These are phyloP conservation scores for Sminthurides aquaticus DNA, from an alignment of 2,888 invertebrate species.

Conservation along the genomic window DNA sequence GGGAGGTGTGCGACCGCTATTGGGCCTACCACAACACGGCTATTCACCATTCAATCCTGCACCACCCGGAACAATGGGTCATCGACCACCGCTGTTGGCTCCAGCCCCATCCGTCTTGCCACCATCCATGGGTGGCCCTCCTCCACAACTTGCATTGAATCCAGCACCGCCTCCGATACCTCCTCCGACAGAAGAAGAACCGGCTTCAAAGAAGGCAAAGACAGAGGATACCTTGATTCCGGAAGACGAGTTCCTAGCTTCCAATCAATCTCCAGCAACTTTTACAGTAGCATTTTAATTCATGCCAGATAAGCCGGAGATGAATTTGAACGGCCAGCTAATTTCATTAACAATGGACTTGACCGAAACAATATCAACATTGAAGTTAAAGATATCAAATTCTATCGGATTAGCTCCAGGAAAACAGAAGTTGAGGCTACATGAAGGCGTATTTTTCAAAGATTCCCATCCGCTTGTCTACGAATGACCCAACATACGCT, in stretches of 20 bases:
- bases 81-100: constrained; percentile 53
- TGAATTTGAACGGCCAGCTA: constrained; percentile 87
- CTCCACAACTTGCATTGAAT: constrained; percentile 45
- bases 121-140: constrained; percentile 48
- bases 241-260: constrained; percentile 69
- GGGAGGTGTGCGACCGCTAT: constrained; percentile 31
- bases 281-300: constrained; percentile 76
- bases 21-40: constrained; percentile 35
- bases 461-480: constrained; percentile 89
- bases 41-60: constrained; percentile 35
- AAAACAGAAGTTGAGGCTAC: constrained; percentile 92
- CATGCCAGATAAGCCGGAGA: constrained; percentile 82
- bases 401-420: constrained; percentile 88
- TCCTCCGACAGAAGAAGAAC: constrained; percentile 67
- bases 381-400: constrained; percentile 81
- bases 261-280: constrained; percentile 67
- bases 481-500: constrained; percentile 71
- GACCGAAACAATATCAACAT: constrained; percentile 67
- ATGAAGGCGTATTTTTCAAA: constrained; percentile 98
- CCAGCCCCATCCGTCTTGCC: constrained; percentile 48
- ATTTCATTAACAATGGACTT: constrained; percentile 69
- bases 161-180: constrained; percentile 20
- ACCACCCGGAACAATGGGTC: constrained; percentile 30
- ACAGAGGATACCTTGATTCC: constrained; percentile 82
- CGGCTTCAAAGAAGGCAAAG: constrained; percentile 76